Evolutionary conservation across 2,888 invertebrate species (phyloP).

Genomic region (Cylloceria caligata): DNA sequence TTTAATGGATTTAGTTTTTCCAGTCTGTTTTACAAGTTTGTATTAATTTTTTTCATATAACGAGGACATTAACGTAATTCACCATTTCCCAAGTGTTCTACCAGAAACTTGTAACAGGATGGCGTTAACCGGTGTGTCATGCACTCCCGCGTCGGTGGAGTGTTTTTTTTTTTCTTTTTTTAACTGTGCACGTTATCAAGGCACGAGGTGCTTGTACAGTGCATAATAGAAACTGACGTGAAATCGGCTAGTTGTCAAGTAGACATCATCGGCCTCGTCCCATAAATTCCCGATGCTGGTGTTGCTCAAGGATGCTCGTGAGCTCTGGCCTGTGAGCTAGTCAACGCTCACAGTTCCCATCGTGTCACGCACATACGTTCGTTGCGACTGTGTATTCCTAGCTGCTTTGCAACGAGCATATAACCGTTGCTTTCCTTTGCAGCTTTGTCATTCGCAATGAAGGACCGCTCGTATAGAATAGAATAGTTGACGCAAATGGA

Average conservation of each 20-base stretch:
- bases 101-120: slow-evolving; percentile 31
- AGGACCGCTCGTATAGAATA: slow-evolving; percentile 40
- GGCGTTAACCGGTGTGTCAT: slow-evolving; percentile 56
- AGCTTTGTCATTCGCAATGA: slow-evolving; percentile 10
- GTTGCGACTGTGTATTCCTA: background rate
- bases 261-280: slow-evolving; percentile 78
- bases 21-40: no score
- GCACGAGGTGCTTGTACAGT: slow-evolving; percentile 2
- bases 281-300: slow-evolving; percentile 78
- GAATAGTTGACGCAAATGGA: slow-evolving; percentile 65
- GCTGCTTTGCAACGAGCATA: slow-evolving; percentile 12
- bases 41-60: no score
- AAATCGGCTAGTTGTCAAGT: slow-evolving; percentile 70
- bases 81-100: background rate
- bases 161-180: slow-evolving; percentile 42
- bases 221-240: slow-evolving; percentile 64
- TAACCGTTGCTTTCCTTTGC: slow-evolving; percentile 28
- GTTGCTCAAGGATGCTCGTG: slow-evolving; percentile 79
- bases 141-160: slow-evolving; percentile 22
- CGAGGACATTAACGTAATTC: no score
- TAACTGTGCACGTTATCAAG: slow-evolving; percentile 4
- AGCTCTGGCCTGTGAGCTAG: slow-evolving; percentile 44
- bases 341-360: slow-evolving; percentile 57
- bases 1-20: no score
- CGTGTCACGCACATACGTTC: background rate